These are phyloP conservation scores for Deroptyus accipitrinus DNA, from an alignment of 2,113 vertebrate genomes.

Conservation along the genomic window DNA sequence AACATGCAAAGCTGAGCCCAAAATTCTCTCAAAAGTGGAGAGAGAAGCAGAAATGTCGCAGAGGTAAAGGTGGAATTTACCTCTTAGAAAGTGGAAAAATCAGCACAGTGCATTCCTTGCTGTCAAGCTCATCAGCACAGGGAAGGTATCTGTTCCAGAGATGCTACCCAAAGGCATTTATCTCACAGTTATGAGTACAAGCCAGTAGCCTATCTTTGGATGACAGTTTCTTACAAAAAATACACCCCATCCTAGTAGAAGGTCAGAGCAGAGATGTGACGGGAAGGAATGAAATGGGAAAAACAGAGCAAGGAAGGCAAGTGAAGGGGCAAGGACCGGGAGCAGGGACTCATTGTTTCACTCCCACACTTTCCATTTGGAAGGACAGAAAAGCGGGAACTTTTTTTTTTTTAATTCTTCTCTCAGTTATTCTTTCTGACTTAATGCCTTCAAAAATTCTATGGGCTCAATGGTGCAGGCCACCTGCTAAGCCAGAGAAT, in stretches of 20 bases:
- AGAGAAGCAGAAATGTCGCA: background rate
- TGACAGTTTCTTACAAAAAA: background rate
- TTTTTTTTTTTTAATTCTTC: background rate
- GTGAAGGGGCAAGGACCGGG: background rate
- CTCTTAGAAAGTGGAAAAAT: background rate
- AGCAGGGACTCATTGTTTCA: background rate
- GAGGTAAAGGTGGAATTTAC: background rate
- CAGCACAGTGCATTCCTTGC: background rate
- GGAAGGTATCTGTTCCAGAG: background rate
- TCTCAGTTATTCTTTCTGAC: background rate
- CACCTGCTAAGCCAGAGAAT: background rate
- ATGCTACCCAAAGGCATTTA: conserved; percentile 3
- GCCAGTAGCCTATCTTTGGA: background rate
- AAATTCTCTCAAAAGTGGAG: background rate
- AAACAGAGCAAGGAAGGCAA: background rate
- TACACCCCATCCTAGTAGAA: background rate
- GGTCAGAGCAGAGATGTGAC: background rate
- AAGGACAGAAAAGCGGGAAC: background rate
- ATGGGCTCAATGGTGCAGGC: background rate
- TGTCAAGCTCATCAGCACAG: background rate
- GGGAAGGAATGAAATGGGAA: background rate
- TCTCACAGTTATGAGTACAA: background rate
- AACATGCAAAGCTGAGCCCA: background rate
- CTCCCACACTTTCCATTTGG: background rate
- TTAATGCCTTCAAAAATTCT: background rate